Base-by-base conservation (phyloP, 2,113 vertebrate species). In the Glaucomys volans region DNA sequence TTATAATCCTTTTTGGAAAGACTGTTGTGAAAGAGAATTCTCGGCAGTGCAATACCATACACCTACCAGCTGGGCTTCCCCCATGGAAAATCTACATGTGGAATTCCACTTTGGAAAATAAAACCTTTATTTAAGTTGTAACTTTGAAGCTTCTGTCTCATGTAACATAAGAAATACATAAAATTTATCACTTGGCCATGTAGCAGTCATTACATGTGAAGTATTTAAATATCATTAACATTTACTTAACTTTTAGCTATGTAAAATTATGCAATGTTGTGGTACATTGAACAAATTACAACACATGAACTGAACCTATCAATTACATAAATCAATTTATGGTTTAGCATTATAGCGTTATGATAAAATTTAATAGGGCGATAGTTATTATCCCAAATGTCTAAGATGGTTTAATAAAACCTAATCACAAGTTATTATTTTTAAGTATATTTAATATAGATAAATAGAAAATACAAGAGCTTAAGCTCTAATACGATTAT, bases 71-170 rank as follows among this genome's bases (percentile, higher is more conserved):
- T 42, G 50, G 37, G 30, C 42, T 88, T 71, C 26, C 26, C 22
- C 5, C 13, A 18, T 77, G 17, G 9, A n/a, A 80, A 64, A n/a
- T n/a, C 14, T 54, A 26, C 1, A 8, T 52, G n/a, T 30, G 87
- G 69, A 88, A 88, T 83, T 77, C 24, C 16, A 85, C 54, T 71
- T 76, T 52, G 62, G 24, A 96, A 94, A 71, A 59, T 24, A 17
- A 37, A 71, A 71, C 2, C 28, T 57, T 42, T 85, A 17, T n/a
- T n/a, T 54, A 79, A 11, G 4, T 17, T 72, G 5, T 37, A 77
- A 9, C 28, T 72, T 81, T 64, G 17, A 74, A 94, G 30, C 42
- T 72, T 62, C 20, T 83, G 28, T 13, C 22, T 83, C 42, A 76
- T 9, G 44, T 24, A 59, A 40, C 16, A 44, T 74, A 59, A 62